These are phyloP conservation scores for Sciurus vulgaris DNA, from an alignment of 2,797 vertebrate species.

Conservation along the genomic window DNA sequence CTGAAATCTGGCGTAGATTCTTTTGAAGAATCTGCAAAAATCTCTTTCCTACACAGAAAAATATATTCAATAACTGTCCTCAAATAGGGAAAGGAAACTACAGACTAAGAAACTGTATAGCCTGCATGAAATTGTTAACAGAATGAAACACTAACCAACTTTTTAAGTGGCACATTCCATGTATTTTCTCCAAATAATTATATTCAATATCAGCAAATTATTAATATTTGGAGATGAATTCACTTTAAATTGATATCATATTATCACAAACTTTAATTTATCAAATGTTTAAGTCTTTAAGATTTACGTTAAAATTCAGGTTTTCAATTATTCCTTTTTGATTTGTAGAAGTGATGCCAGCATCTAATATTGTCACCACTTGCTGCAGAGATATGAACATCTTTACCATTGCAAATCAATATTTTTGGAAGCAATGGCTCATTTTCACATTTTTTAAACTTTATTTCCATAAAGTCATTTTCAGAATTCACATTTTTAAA, in stretches of 20 bases:
- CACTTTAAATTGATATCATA: background rate
- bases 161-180: background rate
- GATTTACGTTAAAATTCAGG: background rate
- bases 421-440: background rate
- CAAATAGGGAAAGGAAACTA: background rate
- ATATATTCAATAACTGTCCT: background rate
- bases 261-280: background rate
- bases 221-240: background rate
- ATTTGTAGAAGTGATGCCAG: background rate
- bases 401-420: background rate
- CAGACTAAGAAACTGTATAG: background rate
- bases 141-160: background rate
- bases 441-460: background rate
- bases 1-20: background rate
- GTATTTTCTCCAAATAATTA: background rate
- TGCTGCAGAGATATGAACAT: background rate
- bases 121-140: background rate
- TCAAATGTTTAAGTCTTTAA: background rate
- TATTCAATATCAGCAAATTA: background rate
- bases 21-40: background rate
- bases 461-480: background rate
- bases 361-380: background rate
- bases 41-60: background rate
- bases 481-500: background rate
- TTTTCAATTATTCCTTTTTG: background rate